A percentile compares a stretch with the other conserved stretches of the same genome.
These are phyloP conservation scores for Gorsachius goisagi DNA, from an alignment of 2,113 vertebrate species.

Conservation along the genomic window DNA sequence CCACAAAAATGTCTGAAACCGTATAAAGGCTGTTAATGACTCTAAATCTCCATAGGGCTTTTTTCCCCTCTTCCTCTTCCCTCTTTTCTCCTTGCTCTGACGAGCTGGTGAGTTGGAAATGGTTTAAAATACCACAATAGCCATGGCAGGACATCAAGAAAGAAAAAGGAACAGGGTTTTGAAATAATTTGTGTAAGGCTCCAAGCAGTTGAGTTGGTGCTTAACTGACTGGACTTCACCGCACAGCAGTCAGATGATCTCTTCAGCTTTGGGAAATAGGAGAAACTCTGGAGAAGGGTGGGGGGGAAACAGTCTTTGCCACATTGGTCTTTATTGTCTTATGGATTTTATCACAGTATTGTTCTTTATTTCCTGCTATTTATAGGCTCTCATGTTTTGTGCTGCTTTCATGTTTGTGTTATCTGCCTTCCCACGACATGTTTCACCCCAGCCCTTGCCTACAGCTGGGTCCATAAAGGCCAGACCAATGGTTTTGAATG, in stretches of 20 bases:
- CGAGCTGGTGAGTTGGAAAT: conserved; percentile 56
- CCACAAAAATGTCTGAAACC: conserved; percentile 62
- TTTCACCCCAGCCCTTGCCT: conserved; percentile 40
- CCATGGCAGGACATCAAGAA: conserved; percentile 65
- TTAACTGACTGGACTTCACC: conserved; percentile 8
- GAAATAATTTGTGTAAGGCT: conserved; percentile 43
- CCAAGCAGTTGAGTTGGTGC: conserved; percentile 34
- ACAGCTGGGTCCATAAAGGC: conserved; percentile 34
- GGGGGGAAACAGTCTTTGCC: conserved; percentile 52
- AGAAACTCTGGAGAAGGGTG: conserved; percentile 53
- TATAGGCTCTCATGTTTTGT: conserved; percentile 65
- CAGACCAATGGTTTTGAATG: background rate
- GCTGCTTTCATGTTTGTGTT: conserved; percentile 70
- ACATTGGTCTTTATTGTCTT: conserved; percentile 68
- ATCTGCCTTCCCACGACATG: conserved; percentile 63
- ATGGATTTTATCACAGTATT: conserved; percentile 71
- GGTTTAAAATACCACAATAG: conserved; percentile 60
- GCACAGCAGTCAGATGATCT: conserved; percentile 55
- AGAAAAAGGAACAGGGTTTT: conserved; percentile 51
- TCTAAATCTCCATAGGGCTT: conserved; percentile 46
- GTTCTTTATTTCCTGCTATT: conserved; percentile 69
- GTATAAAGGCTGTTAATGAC: conserved; percentile 54
- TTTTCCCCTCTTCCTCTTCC: background rate
- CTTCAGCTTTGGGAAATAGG: conserved; percentile 61
- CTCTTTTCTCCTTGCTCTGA: conserved; percentile 39